Conservation (phyloP, 2,113 vertebrate species). For the Ailuropoda melanoleuca region DNA sequence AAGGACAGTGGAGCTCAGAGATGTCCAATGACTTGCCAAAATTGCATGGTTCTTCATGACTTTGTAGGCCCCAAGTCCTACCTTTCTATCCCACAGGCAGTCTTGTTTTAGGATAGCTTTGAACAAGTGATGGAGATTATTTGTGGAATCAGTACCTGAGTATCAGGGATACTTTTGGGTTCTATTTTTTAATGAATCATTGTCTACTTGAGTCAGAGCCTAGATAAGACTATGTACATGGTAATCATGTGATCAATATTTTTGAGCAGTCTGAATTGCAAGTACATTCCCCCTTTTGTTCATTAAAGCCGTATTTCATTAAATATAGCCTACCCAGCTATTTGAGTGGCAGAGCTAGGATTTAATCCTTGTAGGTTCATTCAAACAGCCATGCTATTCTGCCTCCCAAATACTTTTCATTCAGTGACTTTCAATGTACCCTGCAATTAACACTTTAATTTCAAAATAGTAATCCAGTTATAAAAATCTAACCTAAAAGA, state of each 20-base stretch:
- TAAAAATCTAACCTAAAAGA: conserved; percentile 15
- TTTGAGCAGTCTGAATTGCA: not conserved
- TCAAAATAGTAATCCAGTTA: conserved; percentile 8
- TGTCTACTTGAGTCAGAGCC: not conserved
- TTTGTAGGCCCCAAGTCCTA: not conserved
- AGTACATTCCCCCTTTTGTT: not conserved
- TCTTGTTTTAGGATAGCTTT: not conserved
- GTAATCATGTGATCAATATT: not conserved
- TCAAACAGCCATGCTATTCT: not conserved
- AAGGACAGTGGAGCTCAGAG: not conserved
- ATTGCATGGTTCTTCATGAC: not conserved
- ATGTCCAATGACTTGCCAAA: not conserved
- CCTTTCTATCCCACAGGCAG: not conserved
- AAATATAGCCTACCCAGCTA: not conserved
- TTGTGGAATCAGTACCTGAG: not conserved
- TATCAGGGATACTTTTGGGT: not conserved
- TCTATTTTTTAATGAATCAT: not conserved
- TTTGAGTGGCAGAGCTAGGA: not conserved
- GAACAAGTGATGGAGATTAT: not conserved
- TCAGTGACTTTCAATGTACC: not conserved
- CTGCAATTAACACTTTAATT: conserved; percentile 4
- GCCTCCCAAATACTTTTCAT: not conserved
- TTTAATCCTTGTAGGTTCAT: not conserved
- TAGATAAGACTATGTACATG: not conserved
- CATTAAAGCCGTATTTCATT: not conserved